These are phyloP conservation scores for Epirrhoe tristata DNA, from an alignment of 2,888 invertebrate genomes.

Conservation along the genomic window DNA sequence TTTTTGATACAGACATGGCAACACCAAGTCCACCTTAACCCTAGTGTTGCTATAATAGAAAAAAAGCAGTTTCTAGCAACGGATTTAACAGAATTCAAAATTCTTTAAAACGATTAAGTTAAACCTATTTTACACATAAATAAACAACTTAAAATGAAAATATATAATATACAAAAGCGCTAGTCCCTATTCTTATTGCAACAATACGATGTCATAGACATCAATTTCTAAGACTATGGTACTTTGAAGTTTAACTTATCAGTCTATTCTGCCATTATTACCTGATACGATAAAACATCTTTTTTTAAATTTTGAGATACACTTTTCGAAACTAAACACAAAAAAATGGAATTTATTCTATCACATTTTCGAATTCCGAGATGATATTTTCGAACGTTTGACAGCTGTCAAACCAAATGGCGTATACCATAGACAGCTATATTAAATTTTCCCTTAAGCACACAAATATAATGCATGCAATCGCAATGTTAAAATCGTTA, in stretches of 20 bases:
- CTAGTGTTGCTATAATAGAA: slow-evolving; percentile 40
- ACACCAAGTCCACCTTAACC: slow-evolving; percentile 31
- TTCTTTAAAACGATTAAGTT: slow-evolving; percentile 47
- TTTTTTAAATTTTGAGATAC: slow-evolving; percentile 41
- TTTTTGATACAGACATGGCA: slow-evolving; percentile 40
- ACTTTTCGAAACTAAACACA: slow-evolving; percentile 69
- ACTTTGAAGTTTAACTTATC: slow-evolving; percentile 46
- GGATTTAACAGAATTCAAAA: slow-evolving; percentile 50
- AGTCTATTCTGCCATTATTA: slow-evolving; percentile 50
- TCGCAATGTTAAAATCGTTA: slow-evolving; percentile 9
- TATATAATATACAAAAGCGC: slow-evolving; percentile 66
- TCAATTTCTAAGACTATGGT: slow-evolving; percentile 54
- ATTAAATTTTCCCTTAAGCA: background rate
- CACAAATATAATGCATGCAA: slow-evolving; percentile 12
- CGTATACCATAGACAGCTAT: slow-evolving; percentile 28
- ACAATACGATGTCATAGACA: slow-evolving; percentile 67
- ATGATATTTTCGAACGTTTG: slow-evolving; percentile 35
- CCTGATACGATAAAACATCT: slow-evolving; percentile 27
- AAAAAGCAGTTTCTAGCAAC: slow-evolving; percentile 39
- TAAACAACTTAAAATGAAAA: slow-evolving; percentile 60
- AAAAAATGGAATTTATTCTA: slow-evolving; percentile 78
- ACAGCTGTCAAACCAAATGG: slow-evolving; percentile 36
- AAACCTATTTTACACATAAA: slow-evolving; percentile 54
- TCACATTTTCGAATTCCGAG: slow-evolving; percentile 66
- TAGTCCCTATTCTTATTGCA: slow-evolving; percentile 70